Evolutionary conservation across 2,888 invertebrate species (phyloP).

Genomic region (Ennomos erosarius): DNA sequence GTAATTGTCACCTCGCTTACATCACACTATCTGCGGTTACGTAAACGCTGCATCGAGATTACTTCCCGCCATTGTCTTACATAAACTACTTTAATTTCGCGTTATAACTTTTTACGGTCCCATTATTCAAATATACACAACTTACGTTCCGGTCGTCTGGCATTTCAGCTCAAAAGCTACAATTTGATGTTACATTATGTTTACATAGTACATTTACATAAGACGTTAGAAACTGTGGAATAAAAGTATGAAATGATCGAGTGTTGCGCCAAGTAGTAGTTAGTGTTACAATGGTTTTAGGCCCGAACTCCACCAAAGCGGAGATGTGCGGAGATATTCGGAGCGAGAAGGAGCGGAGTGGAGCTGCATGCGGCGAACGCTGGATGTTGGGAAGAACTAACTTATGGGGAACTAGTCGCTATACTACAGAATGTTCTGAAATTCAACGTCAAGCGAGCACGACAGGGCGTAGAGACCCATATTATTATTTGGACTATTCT

Average conservation of each 20-base stretch:
- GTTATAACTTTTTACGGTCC: constrained; percentile 16
- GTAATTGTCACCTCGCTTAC: constrained; percentile 26
- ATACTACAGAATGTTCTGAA: too few species aligned
- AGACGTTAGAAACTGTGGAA: too few species aligned
- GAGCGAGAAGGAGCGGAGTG: too few species aligned
- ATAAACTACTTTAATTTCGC: constrained; percentile 24
- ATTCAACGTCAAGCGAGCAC: too few species aligned
- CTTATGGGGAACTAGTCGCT: too few species aligned
- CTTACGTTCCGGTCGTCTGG: constrained; percentile 18
- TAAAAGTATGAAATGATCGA: constrained; percentile 2
- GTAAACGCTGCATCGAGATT: constrained; percentile 23
- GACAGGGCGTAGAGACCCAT: too few species aligned
- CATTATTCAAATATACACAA: constrained; percentile 27
- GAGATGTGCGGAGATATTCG: too few species aligned
- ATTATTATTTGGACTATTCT: too few species aligned
- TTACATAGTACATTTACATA: constrained; percentile 9
- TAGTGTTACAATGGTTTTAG: constrained; percentile 7
- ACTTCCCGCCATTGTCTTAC: constrained; percentile 39
- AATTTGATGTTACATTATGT: constrained; percentile 14
- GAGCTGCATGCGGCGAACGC: too few species aligned
- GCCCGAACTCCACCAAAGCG: too few species aligned
- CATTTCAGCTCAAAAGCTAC: constrained; percentile 9
- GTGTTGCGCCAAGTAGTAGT: constrained; percentile 7
- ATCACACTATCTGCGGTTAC: constrained; percentile 25
- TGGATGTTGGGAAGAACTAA: too few species aligned